Evolutionary conservation across 1,140 invertebrate genomes (phyloP).

Genomic region (Pristionchus pacificus): DNA sequence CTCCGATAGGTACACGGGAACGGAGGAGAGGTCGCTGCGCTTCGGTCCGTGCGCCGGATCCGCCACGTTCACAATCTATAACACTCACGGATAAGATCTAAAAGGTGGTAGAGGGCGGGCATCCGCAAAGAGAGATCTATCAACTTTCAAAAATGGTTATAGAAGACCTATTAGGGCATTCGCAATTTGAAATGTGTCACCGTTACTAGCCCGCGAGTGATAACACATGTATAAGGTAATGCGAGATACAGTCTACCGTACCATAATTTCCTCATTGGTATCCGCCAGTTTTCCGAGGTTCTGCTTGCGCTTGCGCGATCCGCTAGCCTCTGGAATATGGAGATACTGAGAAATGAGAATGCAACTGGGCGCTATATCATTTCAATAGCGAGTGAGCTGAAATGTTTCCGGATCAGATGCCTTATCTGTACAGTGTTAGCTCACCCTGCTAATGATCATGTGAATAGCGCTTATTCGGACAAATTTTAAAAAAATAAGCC

Average conservation of each 20-base stretch:
- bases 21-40: background rate
- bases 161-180: slow-evolving; percentile 2
- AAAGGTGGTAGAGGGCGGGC: background rate
- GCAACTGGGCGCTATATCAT: too few relatives aligned
- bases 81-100: background rate
- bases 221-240: too few relatives aligned
- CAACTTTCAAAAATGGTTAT: slow-evolving; percentile 4
- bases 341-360: too few relatives aligned
- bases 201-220: background rate
- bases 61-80: background rate
- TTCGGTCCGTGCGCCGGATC: background rate
- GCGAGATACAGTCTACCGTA: too few relatives aligned
- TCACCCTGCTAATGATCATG: too few relatives aligned
- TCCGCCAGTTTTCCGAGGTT: background rate
- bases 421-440: too few relatives aligned
- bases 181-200: background rate
- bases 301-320: background rate
- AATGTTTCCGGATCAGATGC: too few relatives aligned
- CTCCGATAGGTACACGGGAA: slow-evolving; percentile 21
- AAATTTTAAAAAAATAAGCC: too few relatives aligned
- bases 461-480: too few relatives aligned
- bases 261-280: background rate
- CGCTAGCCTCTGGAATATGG: too few relatives aligned
- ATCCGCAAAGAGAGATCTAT: background rate
- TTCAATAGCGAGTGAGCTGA: too few relatives aligned